Conservation (phyloP, 53 echinoderm and acorn worm genomes). For the Patiria pectinifera region DNA sequence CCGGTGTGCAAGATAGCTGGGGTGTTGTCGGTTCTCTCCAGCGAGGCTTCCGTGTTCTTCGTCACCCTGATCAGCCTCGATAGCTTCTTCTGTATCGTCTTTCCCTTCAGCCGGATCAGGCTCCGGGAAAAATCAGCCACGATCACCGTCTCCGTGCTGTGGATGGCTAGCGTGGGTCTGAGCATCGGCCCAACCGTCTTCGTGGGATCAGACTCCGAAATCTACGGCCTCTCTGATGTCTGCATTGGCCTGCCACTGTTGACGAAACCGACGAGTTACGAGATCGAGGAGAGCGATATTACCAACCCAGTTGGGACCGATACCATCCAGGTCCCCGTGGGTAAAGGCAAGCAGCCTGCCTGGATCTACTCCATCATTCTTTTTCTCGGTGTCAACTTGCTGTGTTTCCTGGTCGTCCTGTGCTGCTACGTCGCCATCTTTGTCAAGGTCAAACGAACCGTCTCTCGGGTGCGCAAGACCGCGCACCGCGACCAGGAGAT, state of each 20-base stretch:
- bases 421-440: conserved; percentile 60
- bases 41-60: conserved; percentile 65
- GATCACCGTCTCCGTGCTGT: not conserved
- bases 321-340: not conserved
- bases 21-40: conserved; percentile 50
- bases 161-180: conserved; percentile 14
- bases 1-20: conserved; percentile 56
- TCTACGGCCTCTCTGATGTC: conserved; percentile 65
- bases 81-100: conserved; percentile 52
- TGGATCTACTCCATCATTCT: conserved; percentile 65
- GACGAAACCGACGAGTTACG: conserved; percentile 21
- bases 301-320: not conserved
- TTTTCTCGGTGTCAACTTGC: conserved; percentile 63
- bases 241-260: conserved; percentile 65
- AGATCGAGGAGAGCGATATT: not conserved
- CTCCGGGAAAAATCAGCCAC: conserved; percentile 7
- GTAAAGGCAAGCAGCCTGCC: conserved; percentile 7
- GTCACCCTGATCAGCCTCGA: conserved; percentile 61
- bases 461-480: not conserved
- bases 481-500: conserved; percentile 36
- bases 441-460: conserved; percentile 35
- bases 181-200: conserved; percentile 50
- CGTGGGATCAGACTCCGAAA: conserved; percentile 21
- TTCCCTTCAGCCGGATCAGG: conserved; percentile 55
- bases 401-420: conserved; percentile 61